These are phyloP conservation scores for Geodia barretti DNA, from an alignment of 37 sponge, comb jelly and placozoan genomes.

Conservation along the genomic window DNA sequence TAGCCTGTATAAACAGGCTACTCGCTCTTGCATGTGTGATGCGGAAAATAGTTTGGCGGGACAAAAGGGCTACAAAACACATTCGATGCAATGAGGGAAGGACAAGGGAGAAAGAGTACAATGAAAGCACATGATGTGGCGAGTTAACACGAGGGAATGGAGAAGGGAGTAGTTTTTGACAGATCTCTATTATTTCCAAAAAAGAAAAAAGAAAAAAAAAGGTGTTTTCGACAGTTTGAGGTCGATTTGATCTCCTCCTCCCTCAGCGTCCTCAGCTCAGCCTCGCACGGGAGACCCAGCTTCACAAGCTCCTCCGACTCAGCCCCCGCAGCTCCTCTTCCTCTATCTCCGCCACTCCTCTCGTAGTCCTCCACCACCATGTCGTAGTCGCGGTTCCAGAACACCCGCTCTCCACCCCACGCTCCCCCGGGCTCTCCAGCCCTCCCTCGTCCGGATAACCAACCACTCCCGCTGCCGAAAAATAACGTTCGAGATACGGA, in stretches of 20 bases:
- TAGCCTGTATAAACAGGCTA: too few species aligned
- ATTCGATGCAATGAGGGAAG: too few species aligned
- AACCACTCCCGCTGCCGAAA: constrained; percentile 35
- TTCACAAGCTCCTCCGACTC: constrained; percentile 46
- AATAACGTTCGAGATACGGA: constrained; percentile 24
- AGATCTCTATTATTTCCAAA: too few species aligned
- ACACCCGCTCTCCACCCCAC: constrained; percentile 23
- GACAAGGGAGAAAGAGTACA: neutral
- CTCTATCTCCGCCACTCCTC: constrained; percentile 14
- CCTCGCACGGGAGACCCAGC: constrained; percentile 28
- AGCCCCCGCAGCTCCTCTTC: constrained; percentile 38
- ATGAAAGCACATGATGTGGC: neutral
- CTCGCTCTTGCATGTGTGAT: too few species aligned
- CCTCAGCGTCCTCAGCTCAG: neutral
- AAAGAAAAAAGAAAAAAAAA: too few species aligned
- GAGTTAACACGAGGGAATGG: neutral
- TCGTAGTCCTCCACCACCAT: constrained; percentile 64
- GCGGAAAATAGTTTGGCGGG: too few species aligned
- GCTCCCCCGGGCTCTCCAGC: constrained; percentile 52
- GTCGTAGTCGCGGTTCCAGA: neutral
- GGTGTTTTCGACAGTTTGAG: too few species aligned
- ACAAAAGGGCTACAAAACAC: too few species aligned
- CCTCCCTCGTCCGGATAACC: constrained; percentile 53
- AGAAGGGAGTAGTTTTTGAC: neutral
- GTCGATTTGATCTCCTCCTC: neutral